These are phyloP conservation scores for Agonum fuliginosum DNA, from an alignment of 2,888 invertebrate species.

Conservation along the genomic window DNA sequence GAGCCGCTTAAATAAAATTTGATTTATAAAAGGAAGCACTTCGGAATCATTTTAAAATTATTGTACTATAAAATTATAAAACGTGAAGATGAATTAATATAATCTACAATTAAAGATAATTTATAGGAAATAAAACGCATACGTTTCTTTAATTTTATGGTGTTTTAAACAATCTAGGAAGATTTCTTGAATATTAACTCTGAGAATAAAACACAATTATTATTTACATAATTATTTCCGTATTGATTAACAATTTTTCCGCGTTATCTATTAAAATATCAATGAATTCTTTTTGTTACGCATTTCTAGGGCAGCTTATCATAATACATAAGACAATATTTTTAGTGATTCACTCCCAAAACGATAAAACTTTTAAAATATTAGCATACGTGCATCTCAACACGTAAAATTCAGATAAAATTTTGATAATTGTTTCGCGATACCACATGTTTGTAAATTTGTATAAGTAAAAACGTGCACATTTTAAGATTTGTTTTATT, in stretches of 20 bases:
- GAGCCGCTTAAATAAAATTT: too few species aligned
- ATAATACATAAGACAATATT: too few species aligned
- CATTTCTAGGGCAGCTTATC: too few species aligned
- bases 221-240: not conserved
- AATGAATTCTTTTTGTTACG: not conserved
- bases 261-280: not conserved
- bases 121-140: too few species aligned
- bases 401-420: not conserved
- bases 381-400: not conserved
- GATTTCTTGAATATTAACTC: not conserved
- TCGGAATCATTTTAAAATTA: too few species aligned
- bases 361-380: not conserved
- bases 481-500: too few species aligned
- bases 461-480: not conserved
- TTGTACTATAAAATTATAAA: too few species aligned
- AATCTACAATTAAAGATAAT: too few species aligned
- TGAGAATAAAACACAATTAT: not conserved
- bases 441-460: not conserved
- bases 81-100: too few species aligned
- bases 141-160: not conserved
- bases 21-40: too few species aligned
- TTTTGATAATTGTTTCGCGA: not conserved
- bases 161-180: not conserved
- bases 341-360: not conserved
- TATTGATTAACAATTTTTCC: not conserved